Conservation (phyloP, 2,797 vertebrate genomes). For the Pangasius mekongensis region DNA sequence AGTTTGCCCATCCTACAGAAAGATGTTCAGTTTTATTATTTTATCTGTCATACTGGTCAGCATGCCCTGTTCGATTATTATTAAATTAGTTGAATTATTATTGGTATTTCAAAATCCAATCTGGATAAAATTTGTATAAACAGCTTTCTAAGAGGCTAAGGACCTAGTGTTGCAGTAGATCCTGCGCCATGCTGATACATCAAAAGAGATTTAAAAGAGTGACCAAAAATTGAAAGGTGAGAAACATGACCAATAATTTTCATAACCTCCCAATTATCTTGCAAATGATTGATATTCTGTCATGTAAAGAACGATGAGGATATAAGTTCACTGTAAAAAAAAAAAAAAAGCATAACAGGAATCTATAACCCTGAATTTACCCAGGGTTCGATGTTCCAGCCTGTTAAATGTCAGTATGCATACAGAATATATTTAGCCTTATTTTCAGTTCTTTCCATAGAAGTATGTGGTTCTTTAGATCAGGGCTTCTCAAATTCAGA, state of each 20-base stretch:
- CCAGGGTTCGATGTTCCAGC: neutral
- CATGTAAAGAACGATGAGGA: neutral
- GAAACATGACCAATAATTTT: conserved; percentile 15
- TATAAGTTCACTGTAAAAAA: neutral
- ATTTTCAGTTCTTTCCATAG: neutral
- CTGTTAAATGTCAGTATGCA: neutral
- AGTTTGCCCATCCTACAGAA: neutral
- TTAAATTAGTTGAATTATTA: neutral
- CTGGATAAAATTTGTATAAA: neutral
- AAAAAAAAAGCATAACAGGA: neutral
- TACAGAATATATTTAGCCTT: neutral
- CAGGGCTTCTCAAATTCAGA: neutral
- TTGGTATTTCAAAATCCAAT: neutral
- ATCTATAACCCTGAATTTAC: neutral
- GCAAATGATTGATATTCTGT: conserved; percentile 18
- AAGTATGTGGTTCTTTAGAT: neutral
- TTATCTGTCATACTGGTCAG: neutral
- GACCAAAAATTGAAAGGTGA: neutral
- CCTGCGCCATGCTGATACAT: neutral
- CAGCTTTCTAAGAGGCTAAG: neutral
- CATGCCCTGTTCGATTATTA: neutral
- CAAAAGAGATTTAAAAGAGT: neutral
- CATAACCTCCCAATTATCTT: conserved; percentile 4
- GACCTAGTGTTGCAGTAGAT: neutral
- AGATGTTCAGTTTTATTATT: neutral